Base-by-base conservation (phyloP, 2,888 invertebrate genomes). In the Neocrepidodera transversa region DNA sequence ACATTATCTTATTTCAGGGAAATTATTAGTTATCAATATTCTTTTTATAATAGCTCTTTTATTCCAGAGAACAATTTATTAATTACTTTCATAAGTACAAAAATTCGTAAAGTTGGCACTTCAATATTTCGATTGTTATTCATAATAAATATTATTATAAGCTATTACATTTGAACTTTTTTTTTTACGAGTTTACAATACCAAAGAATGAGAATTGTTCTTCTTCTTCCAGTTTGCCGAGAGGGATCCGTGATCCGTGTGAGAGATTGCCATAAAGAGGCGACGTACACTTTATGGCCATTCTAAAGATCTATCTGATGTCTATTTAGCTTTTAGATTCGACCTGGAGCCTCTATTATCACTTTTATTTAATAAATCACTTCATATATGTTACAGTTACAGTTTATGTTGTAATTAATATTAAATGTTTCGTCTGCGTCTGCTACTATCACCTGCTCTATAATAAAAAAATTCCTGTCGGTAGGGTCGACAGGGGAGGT, bases 241-340 rank as follows among this genome's bases (percentile, higher is more conserved):
- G 43, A 10, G 40, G 13, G 28, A 28, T 36, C 26, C 43, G 49
- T 56, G n/a, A n/a, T n/a, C n/a, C n/a, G n/a, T n/a, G n/a, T n/a
- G 59, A 53, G 54, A 62, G 60, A 63, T 62, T 73, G 73, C 73
- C 77, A 76, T 78, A 78, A 78, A 78, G 77, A 72, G 76, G 69
- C 74, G 66, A 64, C 65, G 65, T 67, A 68, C 77, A 69, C 77
- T 78, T 78, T 78, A 78, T 77, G 78, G 75, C 76, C 74, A 71
- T 66, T 69, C 69, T 70, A 73, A 71, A 72, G 68, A 71, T 71
- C 70, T 71, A 71, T 74, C 72, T 74, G 75, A 74, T 75, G 76
- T 76, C 76, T 74, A 76, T 77, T 78, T 76, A 75, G 75, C 72
- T 72, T 78, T 78, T 78, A 77, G 74, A 70, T 68, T 74, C 74